These are phyloP conservation scores for Ariopsis seemanni DNA, from an alignment of 2,113 vertebrate species.

Conservation along the genomic window DNA sequence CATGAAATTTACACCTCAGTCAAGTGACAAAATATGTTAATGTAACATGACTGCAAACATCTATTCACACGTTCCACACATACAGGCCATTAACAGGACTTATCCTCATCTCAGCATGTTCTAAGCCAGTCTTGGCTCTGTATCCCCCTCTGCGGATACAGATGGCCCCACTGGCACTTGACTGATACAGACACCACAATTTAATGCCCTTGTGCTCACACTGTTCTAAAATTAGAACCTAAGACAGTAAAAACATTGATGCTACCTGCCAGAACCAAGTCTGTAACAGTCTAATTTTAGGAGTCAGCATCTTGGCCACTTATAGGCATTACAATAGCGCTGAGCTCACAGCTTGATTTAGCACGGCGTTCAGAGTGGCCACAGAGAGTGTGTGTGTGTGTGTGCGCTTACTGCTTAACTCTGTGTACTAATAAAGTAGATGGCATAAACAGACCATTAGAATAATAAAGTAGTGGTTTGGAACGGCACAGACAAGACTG, in stretches of 20 bases:
- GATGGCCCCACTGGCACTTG: too few relatives aligned
- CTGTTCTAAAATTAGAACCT: background rate
- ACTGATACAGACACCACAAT: background rate
- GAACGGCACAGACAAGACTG: background rate
- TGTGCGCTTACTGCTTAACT: background rate
- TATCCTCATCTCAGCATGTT: background rate
- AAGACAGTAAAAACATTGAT: background rate
- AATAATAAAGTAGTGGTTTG: background rate
- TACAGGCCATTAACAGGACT: background rate
- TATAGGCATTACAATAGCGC: background rate
- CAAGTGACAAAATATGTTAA: background rate
- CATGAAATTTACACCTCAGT: background rate
- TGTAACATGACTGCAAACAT: background rate
- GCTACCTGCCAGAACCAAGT: background rate
- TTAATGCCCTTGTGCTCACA: background rate
- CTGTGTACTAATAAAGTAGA: background rate
- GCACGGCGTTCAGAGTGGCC: background rate
- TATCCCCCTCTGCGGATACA: conserved; percentile 32
- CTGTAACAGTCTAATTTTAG: conserved; percentile 12
- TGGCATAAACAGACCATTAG: background rate
- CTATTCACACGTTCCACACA: background rate
- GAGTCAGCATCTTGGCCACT: conserved; percentile 10
- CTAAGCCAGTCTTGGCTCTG: background rate
- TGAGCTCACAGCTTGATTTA: conserved; percentile 23
- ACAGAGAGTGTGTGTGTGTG: background rate